Conservation (phyloP, 1,140 invertebrate genomes). For the Grapholita molesta region DNA sequence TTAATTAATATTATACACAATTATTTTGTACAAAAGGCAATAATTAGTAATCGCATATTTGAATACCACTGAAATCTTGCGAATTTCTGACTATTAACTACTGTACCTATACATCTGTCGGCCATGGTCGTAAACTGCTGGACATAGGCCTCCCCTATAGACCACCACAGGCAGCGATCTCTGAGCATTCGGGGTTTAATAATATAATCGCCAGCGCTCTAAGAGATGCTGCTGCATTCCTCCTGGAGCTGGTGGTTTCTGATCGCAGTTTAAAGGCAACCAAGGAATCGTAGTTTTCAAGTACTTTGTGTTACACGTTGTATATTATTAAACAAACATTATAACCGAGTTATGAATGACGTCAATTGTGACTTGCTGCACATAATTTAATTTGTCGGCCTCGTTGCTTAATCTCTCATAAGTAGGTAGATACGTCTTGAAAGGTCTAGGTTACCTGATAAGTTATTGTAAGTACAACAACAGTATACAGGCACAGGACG, state of each 20-base stretch:
- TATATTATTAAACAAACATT: not conserved
- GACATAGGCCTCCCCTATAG: too few species aligned
- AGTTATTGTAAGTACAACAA: too few species aligned
- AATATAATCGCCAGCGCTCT: too few species aligned
- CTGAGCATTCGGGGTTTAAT: too few species aligned
- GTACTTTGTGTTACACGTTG: not conserved
- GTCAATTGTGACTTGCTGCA: not conserved
- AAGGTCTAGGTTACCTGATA: not conserved
- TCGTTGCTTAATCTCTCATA: not conserved
- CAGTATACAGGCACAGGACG: too few species aligned
- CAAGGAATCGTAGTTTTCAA: too few species aligned
- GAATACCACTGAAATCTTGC: not conserved
- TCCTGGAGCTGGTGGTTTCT: too few species aligned
- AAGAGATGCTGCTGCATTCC: too few species aligned
- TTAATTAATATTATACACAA: conserved; percentile 1
- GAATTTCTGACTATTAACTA: not conserved
- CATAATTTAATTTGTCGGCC: not conserved
- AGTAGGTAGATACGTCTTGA: not conserved
- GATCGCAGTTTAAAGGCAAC: too few species aligned
- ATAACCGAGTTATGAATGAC: not conserved
- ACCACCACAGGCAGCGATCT: too few species aligned
- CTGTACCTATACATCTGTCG: too few species aligned
- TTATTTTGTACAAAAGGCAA: not conserved
- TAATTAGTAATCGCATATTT: not conserved
- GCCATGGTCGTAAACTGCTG: too few species aligned